Conservation (phyloP, 2,797 vertebrate species). For the Allobates femoralis region DNA sequence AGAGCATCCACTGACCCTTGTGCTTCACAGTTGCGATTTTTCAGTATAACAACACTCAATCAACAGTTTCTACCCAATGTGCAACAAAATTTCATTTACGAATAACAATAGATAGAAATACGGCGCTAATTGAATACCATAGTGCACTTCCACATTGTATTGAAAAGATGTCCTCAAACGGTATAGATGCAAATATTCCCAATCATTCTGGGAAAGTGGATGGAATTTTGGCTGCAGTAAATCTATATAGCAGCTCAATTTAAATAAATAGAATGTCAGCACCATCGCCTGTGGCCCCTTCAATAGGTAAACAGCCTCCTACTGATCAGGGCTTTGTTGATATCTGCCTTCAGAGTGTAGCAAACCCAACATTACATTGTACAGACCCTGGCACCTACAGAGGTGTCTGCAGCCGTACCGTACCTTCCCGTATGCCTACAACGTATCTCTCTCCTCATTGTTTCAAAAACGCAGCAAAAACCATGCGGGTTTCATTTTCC, state of each 20-base stretch:
- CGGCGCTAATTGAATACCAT: background rate
- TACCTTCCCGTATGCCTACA: background rate
- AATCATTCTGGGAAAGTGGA: background rate
- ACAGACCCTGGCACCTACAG: background rate
- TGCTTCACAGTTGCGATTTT: too few relatives aligned
- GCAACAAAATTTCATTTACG: background rate
- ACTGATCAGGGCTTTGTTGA: background rate
- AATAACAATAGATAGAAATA: background rate
- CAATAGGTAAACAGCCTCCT: conserved; percentile 13
- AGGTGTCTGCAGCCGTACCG: background rate
- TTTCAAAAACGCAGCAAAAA: too few relatives aligned
- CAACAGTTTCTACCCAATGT: background rate
- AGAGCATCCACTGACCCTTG: too few relatives aligned
- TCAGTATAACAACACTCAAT: background rate
- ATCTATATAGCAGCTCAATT: background rate
- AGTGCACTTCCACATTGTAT: background rate
- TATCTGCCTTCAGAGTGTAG: background rate
- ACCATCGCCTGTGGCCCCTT: background rate
- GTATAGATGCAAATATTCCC: background rate
- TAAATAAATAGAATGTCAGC: conserved; percentile 17
- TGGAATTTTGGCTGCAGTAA: background rate
- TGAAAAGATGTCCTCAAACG: background rate
- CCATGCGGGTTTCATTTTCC: too few relatives aligned
- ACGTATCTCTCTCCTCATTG: too few relatives aligned
- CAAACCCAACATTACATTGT: background rate